A percentile compares a stretch with the other conserved stretches of the same genome.
phyloP scores from a whole-genome alignment of 1,140 invertebrate genomes.

The Brachionus sp. region DNA sequence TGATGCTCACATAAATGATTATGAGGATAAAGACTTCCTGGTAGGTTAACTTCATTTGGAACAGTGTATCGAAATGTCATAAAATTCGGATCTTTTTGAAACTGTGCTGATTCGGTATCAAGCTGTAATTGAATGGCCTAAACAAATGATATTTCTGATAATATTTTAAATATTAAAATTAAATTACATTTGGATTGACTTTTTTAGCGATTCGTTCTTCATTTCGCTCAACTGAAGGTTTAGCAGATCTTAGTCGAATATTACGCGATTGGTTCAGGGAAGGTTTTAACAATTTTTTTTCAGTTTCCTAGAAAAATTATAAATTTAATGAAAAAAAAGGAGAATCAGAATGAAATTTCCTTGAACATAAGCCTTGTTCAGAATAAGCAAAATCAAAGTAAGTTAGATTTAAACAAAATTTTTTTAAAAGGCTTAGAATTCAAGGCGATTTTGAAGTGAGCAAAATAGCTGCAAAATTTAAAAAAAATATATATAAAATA shows the following conservation, averaged over 20 bases:
- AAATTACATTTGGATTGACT: constrained; percentile 32
- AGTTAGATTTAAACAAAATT: background rate
- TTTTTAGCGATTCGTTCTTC: constrained; percentile 7
- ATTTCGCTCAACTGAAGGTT: background rate
- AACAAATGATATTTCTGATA: background rate
- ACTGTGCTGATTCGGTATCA: constrained; percentile 30
- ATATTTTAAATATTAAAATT: background rate
- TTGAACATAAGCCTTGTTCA: background rate
- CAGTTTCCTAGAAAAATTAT: constrained; percentile 32
- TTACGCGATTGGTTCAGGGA: background rate
- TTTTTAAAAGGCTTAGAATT: background rate
- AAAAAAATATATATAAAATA: background rate
- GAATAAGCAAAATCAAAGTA: background rate
- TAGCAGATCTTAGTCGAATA: constrained; percentile 5
- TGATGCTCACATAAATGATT: constrained; percentile 42
- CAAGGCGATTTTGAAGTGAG: background rate
- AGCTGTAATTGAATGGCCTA: constrained; percentile 43
- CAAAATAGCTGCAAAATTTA: too few relatives aligned
- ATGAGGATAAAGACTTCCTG: background rate
- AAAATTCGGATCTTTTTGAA: constrained; percentile 34
- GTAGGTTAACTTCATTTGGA: constrained; percentile 18
- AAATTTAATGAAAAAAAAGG: background rate
- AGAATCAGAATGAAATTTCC: background rate
- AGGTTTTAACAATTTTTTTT: constrained; percentile 14
- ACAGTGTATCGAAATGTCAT: constrained; percentile 41